These are phyloP conservation scores for Campaea margaritaria DNA, from an alignment of 2,888 invertebrate species.

Conservation along the genomic window DNA sequence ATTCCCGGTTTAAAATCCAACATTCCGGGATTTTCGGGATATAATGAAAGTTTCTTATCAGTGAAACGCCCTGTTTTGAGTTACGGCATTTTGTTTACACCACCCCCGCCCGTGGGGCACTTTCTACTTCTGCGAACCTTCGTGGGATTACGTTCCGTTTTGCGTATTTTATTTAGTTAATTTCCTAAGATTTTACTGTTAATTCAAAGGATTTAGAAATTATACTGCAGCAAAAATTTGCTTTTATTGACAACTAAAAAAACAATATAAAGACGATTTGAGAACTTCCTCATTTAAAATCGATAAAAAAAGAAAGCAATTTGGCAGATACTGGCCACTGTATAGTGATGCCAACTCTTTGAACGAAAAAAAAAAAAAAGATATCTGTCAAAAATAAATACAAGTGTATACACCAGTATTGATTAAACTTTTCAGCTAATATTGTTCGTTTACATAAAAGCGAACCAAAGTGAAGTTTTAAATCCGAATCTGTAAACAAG, in stretches of 20 bases:
- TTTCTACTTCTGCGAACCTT: slow-evolving; percentile 40
- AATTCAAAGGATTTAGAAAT: not conserved
- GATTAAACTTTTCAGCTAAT: too few relatives aligned
- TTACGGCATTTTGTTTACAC: slow-evolving; percentile 70
- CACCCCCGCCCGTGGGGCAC: slow-evolving; percentile 42
- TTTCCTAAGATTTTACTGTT: slow-evolving; percentile 1
- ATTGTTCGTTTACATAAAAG: not conserved
- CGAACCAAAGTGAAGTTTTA: slow-evolving; percentile 12
- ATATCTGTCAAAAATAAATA: too few relatives aligned
- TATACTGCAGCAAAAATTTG: too few relatives aligned
- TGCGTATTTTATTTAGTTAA: slow-evolving; percentile 16
- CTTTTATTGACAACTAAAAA: too few relatives aligned
- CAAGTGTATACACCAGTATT: too few relatives aligned
- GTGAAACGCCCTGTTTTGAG: slow-evolving; percentile 76
- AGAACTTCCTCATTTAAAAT: too few relatives aligned
- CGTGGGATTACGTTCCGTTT: slow-evolving; percentile 35
- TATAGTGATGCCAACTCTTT: too few relatives aligned
- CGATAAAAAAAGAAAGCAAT: too few relatives aligned
- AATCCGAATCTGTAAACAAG: slow-evolving; percentile 28
- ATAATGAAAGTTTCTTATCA: slow-evolving; percentile 85
- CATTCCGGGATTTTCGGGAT: slow-evolving; percentile 74
- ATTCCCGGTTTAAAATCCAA: slow-evolving; percentile 79
- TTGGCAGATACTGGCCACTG: too few relatives aligned
- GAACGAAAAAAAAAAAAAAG: too few relatives aligned
- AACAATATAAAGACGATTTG: too few relatives aligned